Conservation (phyloP, 2,113 vertebrate species). For the Puma concolor region DNA sequence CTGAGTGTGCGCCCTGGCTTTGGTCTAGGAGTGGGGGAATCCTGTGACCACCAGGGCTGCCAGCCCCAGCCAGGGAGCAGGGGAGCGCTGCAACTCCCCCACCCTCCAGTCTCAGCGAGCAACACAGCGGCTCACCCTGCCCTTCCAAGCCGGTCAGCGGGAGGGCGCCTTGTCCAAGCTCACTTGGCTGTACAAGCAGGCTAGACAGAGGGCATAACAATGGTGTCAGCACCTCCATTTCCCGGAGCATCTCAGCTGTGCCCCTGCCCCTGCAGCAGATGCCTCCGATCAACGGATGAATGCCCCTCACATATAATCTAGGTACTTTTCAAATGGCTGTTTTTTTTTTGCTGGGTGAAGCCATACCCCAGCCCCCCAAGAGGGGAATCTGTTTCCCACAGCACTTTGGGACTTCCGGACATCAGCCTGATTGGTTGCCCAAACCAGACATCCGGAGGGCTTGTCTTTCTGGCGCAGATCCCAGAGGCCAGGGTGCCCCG, state of each 20-base stretch:
- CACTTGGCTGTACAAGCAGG: not conserved
- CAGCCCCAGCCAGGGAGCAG: not conserved
- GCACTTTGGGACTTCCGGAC: not conserved
- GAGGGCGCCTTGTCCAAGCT: not conserved
- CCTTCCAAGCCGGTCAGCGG: not conserved
- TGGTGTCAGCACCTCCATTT: not conserved
- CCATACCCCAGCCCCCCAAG: not conserved
- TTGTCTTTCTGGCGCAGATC: not conserved
- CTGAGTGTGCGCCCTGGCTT: not conserved
- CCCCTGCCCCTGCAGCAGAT: not conserved
- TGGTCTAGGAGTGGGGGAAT: not conserved
- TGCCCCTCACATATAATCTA: not conserved
- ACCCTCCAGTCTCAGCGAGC: not conserved
- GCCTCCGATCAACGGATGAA: not conserved
- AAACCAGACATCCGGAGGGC: not conserved
- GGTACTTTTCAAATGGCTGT: not conserved
- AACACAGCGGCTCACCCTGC: not conserved
- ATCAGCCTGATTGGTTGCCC: not conserved
- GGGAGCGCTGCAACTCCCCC: not conserved
- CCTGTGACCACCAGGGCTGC: not conserved
- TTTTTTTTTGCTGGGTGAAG: not conserved
- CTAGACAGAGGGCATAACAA: not conserved
- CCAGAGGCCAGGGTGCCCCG: not conserved
- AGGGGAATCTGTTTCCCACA: not conserved
- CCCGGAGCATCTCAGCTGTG: not conserved